These are phyloP conservation scores for Heliconius ismenius DNA, from an alignment of 2,888 invertebrate species.

Conservation along the genomic window DNA sequence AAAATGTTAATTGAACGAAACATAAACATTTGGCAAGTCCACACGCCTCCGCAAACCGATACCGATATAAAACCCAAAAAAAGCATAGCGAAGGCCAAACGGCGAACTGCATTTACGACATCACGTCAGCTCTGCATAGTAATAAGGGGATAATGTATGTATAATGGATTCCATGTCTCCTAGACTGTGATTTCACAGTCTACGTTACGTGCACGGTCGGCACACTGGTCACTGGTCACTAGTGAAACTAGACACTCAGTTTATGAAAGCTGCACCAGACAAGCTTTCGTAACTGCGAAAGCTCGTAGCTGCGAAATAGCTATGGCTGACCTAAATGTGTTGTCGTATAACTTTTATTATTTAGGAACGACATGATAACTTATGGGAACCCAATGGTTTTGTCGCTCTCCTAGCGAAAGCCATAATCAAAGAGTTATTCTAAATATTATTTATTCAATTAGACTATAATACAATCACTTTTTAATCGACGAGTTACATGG, in stretches of 20 bases:
- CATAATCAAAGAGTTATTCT: not conserved
- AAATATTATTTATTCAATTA: no score
- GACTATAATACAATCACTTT: no score
- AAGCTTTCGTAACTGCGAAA: slow-evolving; percentile 18
- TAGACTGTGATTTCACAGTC: slow-evolving; percentile 2
- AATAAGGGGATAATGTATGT: slow-evolving; percentile 9
- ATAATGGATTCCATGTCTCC: slow-evolving; percentile 13
- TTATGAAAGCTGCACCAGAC: slow-evolving; percentile 3
- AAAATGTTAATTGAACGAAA: slow-evolving; percentile 4
- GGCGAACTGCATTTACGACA: slow-evolving; percentile 20
- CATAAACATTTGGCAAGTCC: slow-evolving; percentile 8
- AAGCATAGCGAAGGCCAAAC: slow-evolving; percentile 25
- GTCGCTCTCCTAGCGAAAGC: not conserved
- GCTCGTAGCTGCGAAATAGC: slow-evolving; percentile 3
- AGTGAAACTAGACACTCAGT: slow-evolving; percentile 6
- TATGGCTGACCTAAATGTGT: not conserved
- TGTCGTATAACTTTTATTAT: not conserved
- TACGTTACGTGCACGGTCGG: not conserved
- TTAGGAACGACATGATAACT: not conserved
- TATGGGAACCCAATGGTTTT: not conserved
- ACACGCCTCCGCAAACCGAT: slow-evolving; percentile 10
- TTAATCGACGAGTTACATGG: no score
- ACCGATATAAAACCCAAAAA: slow-evolving; percentile 12
- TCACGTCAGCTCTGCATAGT: slow-evolving; percentile 13
- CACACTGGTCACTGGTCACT: not conserved